Base-by-base conservation (phyloP, 1,140 invertebrate species). In the Cephus cinctus region DNA sequence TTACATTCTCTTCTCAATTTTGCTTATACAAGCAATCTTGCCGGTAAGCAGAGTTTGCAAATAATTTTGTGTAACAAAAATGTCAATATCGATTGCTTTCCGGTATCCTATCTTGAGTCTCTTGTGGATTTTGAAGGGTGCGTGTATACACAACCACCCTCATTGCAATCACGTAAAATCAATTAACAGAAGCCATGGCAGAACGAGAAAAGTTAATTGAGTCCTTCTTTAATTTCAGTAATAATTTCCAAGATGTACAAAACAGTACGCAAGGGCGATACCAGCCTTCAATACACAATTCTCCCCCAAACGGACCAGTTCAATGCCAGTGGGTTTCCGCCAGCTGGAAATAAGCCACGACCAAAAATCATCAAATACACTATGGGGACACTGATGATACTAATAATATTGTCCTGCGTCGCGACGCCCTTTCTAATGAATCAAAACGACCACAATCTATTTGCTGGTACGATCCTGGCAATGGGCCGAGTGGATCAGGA, bases 211-310 rank as follows among this genome's bases (percentile, higher is more conserved):
- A n/a, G n/a, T n/a, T n/a, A n/a, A n/a, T n/a, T n/a, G n/a, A n/a
- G n/a, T n/a, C n/a, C n/a, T 27, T 27, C 25, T n/a, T 27, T 8
- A 27, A 30, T 39, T 41, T 51, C 54, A 45, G 50, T 43, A n/a
- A n/a, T 36, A 38, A 43, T 50, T 41, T 43, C 53, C 52, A 79
- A 71, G 56, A 84, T 87, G 85, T 87, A 86, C 71, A 86, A 87
- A 76, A 87, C 85, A 36, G 85, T 87, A 61, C 69, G 83, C 45
- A 85, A 86, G 63, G 85, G 85, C 22, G 85, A 87, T 61, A 83
- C 85, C 57, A 85, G 83, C 59, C 76, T 87, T 55, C 85, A 86
- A 57, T 87, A 87, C 64, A 86, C 83, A 27, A 86, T 87, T 54
- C 71, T 87, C 25, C 85, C 85, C 31, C 84, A 87, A 65, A 84